A percentile compares a stretch with the other conserved stretches of the same genome.
phyloP scores from a whole-genome alignment of 2,113 vertebrate species.

The Prochilodus magdalenae region DNA sequence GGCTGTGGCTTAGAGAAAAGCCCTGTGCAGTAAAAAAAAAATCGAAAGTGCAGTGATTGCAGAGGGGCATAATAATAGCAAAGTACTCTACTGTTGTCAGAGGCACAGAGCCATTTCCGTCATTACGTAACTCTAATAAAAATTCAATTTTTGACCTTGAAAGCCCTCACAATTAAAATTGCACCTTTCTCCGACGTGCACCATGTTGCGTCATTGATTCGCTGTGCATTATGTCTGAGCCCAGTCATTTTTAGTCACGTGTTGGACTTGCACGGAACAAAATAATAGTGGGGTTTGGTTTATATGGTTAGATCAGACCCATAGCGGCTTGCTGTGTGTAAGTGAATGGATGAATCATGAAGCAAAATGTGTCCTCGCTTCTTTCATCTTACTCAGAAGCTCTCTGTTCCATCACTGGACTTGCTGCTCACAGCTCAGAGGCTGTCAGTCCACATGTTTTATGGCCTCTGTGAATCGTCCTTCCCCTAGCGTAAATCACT shows the following conservation, averaged over 20 bases:
- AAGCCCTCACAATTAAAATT: slow-evolving; percentile 19
- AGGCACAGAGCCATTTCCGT: not conserved
- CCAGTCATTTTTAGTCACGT: slow-evolving; percentile 14
- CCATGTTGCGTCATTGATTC: slow-evolving; percentile 1
- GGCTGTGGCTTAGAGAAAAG: not conserved
- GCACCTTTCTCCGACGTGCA: not conserved
- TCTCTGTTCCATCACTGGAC: slow-evolving; percentile 1
- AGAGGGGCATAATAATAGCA: not conserved
- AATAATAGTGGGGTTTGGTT: slow-evolving; percentile 34
- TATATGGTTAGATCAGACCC: not conserved
- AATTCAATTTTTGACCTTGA: slow-evolving; percentile 10
- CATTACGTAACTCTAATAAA: slow-evolving; percentile 18
- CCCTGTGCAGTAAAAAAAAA: not conserved
- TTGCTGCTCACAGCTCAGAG: too few relatives aligned
- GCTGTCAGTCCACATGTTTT: slow-evolving; percentile 6
- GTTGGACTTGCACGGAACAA: slow-evolving; percentile 16
- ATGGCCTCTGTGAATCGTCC: not conserved
- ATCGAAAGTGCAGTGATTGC: not conserved
- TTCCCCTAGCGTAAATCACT: slow-evolving; percentile 33
- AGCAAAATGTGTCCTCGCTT: not conserved
- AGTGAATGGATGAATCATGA: slow-evolving; percentile 36
- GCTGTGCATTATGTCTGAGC: not conserved
- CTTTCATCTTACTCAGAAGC: slow-evolving; percentile 8
- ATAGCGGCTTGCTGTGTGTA: not conserved
- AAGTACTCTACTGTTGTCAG: not conserved